Evolutionary conservation across 2,888 invertebrate species (phyloP).

Genomic region (Mesorhabditis belari): DNA sequence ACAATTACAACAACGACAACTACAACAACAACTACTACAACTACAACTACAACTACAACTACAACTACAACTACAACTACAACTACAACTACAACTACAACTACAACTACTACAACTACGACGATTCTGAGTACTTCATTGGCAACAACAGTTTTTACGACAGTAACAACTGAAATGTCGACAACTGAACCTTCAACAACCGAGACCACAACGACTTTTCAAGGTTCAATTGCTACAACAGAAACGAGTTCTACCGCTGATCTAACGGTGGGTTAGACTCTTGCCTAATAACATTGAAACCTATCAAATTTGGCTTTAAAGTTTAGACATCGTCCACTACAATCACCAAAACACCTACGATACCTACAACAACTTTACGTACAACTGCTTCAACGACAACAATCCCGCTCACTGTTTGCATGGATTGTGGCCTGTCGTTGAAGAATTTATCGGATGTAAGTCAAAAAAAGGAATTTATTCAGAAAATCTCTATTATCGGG

Average conservation of each 20-base stretch:
- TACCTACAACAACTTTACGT: neutral
- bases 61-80: neutral
- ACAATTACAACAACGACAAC: neutral
- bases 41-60: neutral
- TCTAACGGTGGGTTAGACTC: no score
- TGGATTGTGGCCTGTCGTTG: neutral
- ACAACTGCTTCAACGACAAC: neutral
- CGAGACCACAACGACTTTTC: no score
- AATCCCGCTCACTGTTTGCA: neutral
- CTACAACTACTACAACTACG: neutral
- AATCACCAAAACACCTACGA: no score
- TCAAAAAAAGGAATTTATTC: neutral
- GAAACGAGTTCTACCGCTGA: no score
- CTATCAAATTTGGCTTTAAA: no score
- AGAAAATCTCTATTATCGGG: neutral
- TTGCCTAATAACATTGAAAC: no score
- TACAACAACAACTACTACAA: neutral
- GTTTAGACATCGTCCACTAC: no score
- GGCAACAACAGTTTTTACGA: no score
- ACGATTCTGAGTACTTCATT: no score
- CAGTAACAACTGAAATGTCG: no score
- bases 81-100: neutral
- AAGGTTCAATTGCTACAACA: no score
- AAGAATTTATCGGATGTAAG: constrained; percentile 9
- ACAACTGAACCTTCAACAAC: no score